Base-by-base conservation (phyloP, 1,140 invertebrate genomes). In the Aphelenchoides besseyi region DNA sequence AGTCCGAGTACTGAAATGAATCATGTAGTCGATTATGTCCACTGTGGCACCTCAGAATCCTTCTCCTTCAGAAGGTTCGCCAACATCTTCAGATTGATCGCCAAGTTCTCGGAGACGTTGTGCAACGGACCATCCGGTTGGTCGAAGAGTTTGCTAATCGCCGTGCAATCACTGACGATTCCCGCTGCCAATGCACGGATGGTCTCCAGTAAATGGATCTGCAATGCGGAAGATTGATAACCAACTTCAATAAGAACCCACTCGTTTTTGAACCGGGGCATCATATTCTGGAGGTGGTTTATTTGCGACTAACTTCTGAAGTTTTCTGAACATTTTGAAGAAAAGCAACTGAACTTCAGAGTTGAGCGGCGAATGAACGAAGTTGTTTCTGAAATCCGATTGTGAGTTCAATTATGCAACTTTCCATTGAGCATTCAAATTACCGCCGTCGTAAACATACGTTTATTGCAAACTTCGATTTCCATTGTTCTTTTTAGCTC, bases 101-200 rank as follows among this genome's bases (percentile, higher is more conserved):
- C 35, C n/a, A 66, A 53, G 36, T 33, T n/a, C 36, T 66, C 63
- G 36, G 12, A n/a, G 12, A 53, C 36, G 63, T 66, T 66, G 26
- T 37, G 16, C 12, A 36, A n/a, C 32, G 30, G 30, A 37, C 36
- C 36, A 16, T 66, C 63, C 36, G 16, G 16, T 12, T 66, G 18
- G 36, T 66, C 63, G 30, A 66, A 66, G 18, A 33, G 12, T n/a
- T 37, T 33, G 0, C 16, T n/a, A 3, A 66, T 16, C 63, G 16
- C 48, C 36, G 32, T n/a, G 63, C 30, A 2, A 37, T 37, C 63
- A 37, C 3, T 23, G 12, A 66, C 36, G 30, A 66, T 29, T 9
- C 30, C 63, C 12, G n/a, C 32, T 29, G 30, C 36, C 63, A 66
- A n/a, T 23, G 30, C 63, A 16, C 32, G 16, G 63, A 66, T 66